Percentiles rank a stretch among this genome's conserved stretches.
phyloP scores from a whole-genome alignment of 2,113 vertebrate species.

The Nettapus auritus region DNA sequence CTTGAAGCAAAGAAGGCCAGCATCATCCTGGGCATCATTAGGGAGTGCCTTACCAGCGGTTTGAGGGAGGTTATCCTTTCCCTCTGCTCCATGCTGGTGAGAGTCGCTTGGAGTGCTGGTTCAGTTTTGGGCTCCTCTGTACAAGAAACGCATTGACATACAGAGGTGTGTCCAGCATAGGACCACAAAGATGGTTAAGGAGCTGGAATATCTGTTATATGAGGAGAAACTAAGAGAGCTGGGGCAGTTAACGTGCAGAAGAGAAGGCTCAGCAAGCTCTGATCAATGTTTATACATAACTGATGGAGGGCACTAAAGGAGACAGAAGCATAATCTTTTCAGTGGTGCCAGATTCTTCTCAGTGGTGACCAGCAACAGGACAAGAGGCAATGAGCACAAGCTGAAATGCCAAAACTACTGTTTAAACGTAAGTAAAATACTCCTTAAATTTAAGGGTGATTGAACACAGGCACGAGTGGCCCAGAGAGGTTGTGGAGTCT shows the following conservation, averaged over 20 bases:
- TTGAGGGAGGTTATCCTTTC: neutral
- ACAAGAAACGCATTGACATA: neutral
- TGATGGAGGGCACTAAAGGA: neutral
- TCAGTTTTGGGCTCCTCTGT: neutral
- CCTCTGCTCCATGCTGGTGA: neutral
- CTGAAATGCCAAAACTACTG: neutral
- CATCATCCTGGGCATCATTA: neutral
- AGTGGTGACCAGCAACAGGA: neutral
- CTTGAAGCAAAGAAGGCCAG: neutral
- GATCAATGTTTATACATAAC: neutral
- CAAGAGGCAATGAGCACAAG: neutral
- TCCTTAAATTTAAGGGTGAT: neutral
- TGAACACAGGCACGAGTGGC: accelerated
- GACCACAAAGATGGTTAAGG: neutral
- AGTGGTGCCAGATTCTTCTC: neutral
- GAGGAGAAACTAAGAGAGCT: neutral
- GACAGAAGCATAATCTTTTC: neutral
- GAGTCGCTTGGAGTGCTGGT: neutral
- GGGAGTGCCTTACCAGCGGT: neutral
- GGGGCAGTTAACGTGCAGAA: neutral
- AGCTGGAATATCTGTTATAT: neutral
- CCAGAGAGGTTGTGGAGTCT: neutral
- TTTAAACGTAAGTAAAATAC: neutral
- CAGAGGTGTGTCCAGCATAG: neutral
- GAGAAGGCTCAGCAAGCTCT: neutral